Conservation (phyloP, 2,797 vertebrate genomes). For the Molossus alvarezi region DNA sequence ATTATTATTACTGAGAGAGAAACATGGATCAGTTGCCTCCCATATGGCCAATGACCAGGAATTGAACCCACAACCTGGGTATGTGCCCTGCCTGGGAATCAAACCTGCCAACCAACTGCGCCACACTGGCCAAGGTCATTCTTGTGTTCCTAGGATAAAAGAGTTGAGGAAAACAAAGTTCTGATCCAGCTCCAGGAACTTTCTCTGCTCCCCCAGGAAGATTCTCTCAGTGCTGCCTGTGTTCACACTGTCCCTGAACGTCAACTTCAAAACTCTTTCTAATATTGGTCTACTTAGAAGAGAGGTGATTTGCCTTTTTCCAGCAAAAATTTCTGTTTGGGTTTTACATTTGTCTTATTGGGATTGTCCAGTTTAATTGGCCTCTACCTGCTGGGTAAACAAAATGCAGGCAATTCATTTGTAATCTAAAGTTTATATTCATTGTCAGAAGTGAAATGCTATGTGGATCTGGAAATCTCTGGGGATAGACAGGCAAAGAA, state of each 20-base stretch:
- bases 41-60: neutral
- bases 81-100: neutral
- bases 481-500: neutral
- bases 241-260: neutral
- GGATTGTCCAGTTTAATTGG: neutral
- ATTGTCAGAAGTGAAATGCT: neutral
- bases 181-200: neutral
- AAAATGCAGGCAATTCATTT: conserved; percentile 3
- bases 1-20: neutral
- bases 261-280: neutral
- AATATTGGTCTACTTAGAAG: neutral
- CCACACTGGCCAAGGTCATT: neutral
- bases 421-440: conserved; percentile 41
- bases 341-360: conserved; percentile 67
- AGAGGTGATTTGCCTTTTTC: conserved; percentile 9
- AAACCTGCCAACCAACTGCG: neutral
- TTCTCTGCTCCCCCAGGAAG: neutral
- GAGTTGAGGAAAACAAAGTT: neutral
- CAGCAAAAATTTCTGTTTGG: conserved; percentile 23
- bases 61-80: too few species aligned
- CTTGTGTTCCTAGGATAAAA: conserved; percentile 57
- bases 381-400: neutral
- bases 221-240: neutral
- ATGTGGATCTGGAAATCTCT: conserved; percentile 13
- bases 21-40: neutral